A percentile compares a stretch with the other conserved stretches of the same genome.
These are phyloP conservation scores for Actinia tenebrosa DNA, from an alignment of 64 coral and sea anemone genomes.

Conservation along the genomic window DNA sequence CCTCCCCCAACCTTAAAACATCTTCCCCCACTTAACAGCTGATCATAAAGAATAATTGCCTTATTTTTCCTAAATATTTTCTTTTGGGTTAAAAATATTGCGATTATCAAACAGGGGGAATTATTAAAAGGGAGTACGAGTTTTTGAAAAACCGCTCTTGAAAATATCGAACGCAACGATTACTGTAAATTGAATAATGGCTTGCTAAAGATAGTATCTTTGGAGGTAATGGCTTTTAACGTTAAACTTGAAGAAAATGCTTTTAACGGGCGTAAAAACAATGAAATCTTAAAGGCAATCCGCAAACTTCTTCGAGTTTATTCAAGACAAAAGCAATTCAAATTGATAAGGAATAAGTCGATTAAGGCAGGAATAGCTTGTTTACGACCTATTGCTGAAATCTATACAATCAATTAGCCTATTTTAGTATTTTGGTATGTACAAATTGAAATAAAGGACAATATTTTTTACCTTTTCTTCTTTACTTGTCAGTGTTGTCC, in stretches of 20 bases:
- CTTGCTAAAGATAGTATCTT: background rate
- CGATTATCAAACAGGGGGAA: no score
- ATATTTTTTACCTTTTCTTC: background rate
- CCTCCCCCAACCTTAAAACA: no score
- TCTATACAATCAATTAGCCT: background rate
- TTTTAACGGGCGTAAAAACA: background rate
- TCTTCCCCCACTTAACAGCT: no score
- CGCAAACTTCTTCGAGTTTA: background rate
- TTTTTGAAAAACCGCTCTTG: no score
- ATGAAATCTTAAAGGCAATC: background rate
- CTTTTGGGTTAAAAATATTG: no score
- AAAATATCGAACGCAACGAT: no score
- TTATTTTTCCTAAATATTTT: no score
- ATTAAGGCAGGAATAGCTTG: background rate
- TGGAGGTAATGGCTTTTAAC: background rate
- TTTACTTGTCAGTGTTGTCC: background rate
- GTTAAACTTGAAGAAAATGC: background rate
- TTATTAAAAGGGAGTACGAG: no score
- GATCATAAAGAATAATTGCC: no score
- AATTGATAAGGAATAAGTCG: background rate
- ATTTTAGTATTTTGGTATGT: background rate
- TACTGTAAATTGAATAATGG: background rate
- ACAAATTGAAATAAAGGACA: background rate
- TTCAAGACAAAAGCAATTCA: background rate
- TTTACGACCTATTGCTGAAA: background rate